Percentiles rank a stretch among this genome's conserved stretches.
phyloP scores from a whole-genome alignment of 1,140 invertebrate species.

The Drosophila ambigua region DNA sequence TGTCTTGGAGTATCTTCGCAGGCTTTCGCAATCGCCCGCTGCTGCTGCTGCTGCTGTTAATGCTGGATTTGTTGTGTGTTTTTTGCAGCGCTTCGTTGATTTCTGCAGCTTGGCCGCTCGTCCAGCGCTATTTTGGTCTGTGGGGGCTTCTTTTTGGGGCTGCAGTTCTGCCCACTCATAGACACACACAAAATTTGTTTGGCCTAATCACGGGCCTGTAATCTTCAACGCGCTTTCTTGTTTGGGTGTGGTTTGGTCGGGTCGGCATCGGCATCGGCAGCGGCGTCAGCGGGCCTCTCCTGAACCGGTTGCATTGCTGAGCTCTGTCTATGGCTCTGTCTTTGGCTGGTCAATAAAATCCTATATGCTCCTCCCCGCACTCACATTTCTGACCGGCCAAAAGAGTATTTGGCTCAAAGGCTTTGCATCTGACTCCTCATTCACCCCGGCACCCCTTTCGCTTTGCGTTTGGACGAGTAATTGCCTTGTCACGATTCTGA shows the following conservation, averaged over 20 bases:
- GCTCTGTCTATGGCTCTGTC: slow-evolving; percentile 5
- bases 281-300: slow-evolving; percentile 42
- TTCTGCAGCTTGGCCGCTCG: slow-evolving; percentile 67
- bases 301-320: slow-evolving; percentile 57
- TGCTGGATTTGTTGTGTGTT: slow-evolving; percentile 19
- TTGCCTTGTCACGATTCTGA: slow-evolving; percentile 61
- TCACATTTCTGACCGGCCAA: slow-evolving; percentile 39
- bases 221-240: slow-evolving; percentile 75
- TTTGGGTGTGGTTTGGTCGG: slow-evolving; percentile 56
- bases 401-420: slow-evolving; percentile 43
- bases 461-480: slow-evolving; percentile 37
- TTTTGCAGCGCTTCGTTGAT: slow-evolving; percentile 74
- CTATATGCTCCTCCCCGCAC: slow-evolving; percentile 45
- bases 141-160: slow-evolving; percentile 64
- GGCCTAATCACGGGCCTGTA: slow-evolving; percentile 67
- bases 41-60: slow-evolving; percentile 27
- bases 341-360: slow-evolving; percentile 16
- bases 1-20: slow-evolving; percentile 72
- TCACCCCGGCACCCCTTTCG: slow-evolving; percentile 23
- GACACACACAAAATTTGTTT: slow-evolving; percentile 44
- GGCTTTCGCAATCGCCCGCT: slow-evolving; percentile 66
- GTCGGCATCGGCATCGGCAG: too few species aligned
- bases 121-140: slow-evolving; percentile 77
- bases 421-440: slow-evolving; percentile 22
- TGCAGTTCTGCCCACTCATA: slow-evolving; percentile 74